Evolutionary conservation across 2,113 vertebrate species (phyloP).

Genomic region (Thalassarche chlororhynchos): DNA sequence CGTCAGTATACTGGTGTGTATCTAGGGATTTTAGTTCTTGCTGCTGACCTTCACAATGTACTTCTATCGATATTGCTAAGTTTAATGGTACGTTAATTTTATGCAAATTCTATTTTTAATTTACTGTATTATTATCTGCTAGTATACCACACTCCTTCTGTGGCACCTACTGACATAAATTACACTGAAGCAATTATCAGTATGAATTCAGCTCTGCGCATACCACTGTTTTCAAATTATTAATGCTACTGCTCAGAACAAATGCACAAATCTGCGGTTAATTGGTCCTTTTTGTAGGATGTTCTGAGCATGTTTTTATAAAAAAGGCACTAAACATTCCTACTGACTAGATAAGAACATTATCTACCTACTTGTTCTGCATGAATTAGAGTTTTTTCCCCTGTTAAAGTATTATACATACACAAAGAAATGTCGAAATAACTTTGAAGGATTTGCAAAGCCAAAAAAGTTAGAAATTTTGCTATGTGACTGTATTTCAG

Average conservation of each 20-base stretch:
- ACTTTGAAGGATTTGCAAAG: not conserved
- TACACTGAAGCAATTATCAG: not conserved
- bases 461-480: not conserved
- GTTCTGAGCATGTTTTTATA: not conserved
- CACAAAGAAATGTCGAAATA: not conserved
- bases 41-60: not conserved
- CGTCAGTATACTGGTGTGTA: not conserved
- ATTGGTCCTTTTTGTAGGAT: not conserved
- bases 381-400: not conserved
- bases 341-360: not conserved
- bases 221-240: not conserved
- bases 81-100: not conserved
- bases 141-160: not conserved
- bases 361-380: not conserved
- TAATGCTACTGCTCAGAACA: not conserved
- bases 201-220: not conserved
- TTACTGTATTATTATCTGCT: not conserved
- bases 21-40: not conserved
- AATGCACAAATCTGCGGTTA: not conserved
- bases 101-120: not conserved
- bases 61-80: not conserved
- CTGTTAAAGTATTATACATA: not conserved
- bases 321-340: not conserved
- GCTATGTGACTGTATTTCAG: not conserved
- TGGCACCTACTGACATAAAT: not conserved